These are phyloP conservation scores for Microplitis demolitor DNA, from an alignment of 1,140 invertebrate genomes.

Conservation along the genomic window DNA sequence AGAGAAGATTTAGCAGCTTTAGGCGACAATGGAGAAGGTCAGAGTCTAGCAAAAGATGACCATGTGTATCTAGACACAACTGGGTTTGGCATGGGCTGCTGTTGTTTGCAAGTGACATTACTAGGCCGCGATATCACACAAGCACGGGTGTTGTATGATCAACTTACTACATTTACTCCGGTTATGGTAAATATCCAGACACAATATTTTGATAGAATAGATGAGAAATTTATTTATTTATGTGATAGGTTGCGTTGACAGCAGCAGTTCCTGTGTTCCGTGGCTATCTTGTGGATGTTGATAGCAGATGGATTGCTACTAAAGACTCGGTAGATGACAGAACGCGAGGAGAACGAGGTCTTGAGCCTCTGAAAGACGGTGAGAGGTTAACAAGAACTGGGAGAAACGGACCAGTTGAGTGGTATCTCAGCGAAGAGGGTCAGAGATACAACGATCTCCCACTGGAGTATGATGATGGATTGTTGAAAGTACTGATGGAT, in stretches of 20 bases:
- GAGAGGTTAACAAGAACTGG: conserved; percentile 93
- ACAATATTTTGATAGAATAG: conserved; percentile 11
- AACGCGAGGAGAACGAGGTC: conserved; percentile 89
- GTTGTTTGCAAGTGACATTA: conserved; percentile 94
- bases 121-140: conserved; percentile 97
- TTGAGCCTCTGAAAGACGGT: conserved; percentile 75
- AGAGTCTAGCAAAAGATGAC: conserved; percentile 73
- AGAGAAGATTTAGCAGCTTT: conserved; percentile 71
- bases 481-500: conserved; percentile 80
- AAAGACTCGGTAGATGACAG: conserved; percentile 93
- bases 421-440: conserved; percentile 87
- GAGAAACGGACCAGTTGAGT: conserved; percentile 96
- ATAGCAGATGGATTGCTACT: conserved; percentile 90
- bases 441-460: conserved; percentile 91
- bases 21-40: conserved; percentile 74
- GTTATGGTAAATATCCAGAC: conserved; percentile 77
- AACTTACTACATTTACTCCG: conserved; percentile 94
- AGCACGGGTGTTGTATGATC: conserved; percentile 95
- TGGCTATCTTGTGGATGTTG: conserved; percentile 91
- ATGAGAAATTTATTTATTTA: conserved; percentile 1
- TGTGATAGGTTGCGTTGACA: conserved; percentile 72
- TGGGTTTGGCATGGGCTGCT: conserved; percentile 99
- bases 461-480: conserved; percentile 82
- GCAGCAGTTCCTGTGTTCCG: conserved; percentile 95
- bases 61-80: conserved; percentile 98